Base-by-base conservation (phyloP, 2,797 vertebrate genomes). In the Chelonia mydas region DNA sequence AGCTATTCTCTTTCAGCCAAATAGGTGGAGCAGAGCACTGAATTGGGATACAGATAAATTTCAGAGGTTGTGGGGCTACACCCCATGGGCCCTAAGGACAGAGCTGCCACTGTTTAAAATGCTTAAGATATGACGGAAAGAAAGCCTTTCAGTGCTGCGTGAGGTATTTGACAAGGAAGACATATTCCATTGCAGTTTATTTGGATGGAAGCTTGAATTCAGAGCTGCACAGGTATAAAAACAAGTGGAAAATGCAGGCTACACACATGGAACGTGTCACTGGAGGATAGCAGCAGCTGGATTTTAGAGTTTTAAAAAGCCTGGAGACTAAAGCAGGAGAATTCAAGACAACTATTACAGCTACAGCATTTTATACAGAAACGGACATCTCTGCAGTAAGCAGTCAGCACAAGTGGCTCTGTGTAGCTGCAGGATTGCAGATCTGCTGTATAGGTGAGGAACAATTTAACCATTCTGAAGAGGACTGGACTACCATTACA, bases 311-410 rank as follows among this genome's bases (percentile, higher is more conserved):
- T 84, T 23, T 55, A 16, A 59, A 95, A 61, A 10, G 78, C 19
- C 51, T 61, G 3, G 3, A 16, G 10, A 6, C 17, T 59, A 81
- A 81, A 93, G 51, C 21, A 92, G 1, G 54, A 33, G 54, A 82
- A 50, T 27, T 83, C 41, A 57, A 53, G 19, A 37, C 15, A 5
- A 81, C 13, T 27, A 37, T 23, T 37, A 37, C 47, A 90, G 83
- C 47, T 61, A 28, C 0, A 0, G 59, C 49, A 45, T 0, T 1
- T 19, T 23, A 45, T 31, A 45, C 17, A 78, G 55, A 83, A 25
- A 51, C 5, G 31, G 86, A 23, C n/a, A 47, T 65, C 91, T 92
- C 72, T 79, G 27, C 33, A 33, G 13, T 13, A 49, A 94, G 91
- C 13, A 1, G 86, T 85, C 84, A 72, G n/a, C 0, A 47, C 1